Percentiles rank a stretch among this genome's conserved stretches.
phyloP scores from a whole-genome alignment of 2,113 vertebrate species.

The Grallaria varia region DNA sequence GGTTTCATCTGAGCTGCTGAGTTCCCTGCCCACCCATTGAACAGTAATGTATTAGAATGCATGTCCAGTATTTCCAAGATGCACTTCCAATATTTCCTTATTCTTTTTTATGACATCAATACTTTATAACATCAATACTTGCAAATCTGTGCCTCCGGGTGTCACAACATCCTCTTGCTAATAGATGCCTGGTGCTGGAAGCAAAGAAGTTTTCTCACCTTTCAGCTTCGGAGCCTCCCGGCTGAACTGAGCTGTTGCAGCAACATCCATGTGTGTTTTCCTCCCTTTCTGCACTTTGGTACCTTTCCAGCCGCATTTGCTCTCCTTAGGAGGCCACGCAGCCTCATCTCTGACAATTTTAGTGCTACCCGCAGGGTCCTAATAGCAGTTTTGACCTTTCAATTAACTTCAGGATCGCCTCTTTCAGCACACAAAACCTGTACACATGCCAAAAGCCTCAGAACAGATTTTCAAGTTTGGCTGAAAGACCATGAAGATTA shows the following conservation, averaged over 20 bases:
- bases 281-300: background rate
- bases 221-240: background rate
- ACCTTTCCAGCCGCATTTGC: background rate
- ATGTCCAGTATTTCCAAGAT: background rate
- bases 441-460: constrained; percentile 17
- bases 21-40: background rate
- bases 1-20: background rate
- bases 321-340: background rate
- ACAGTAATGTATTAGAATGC: background rate
- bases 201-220: background rate
- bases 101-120: background rate
- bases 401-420: constrained; percentile 34
- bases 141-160: background rate
- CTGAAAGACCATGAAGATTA: constrained; percentile 42
- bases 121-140: background rate
- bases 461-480: constrained; percentile 20
- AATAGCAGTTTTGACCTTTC: constrained; percentile 52
- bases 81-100: no score
- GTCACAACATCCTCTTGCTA: background rate
- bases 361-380: background rate
- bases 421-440: constrained; percentile 28
- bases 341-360: background rate
- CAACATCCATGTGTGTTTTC: background rate
- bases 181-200: background rate
- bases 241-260: background rate